Base-by-base conservation (phyloP, 30 jellyfish, hydroid and myxozoan genomes). In the Aurelia sp. region DNA sequence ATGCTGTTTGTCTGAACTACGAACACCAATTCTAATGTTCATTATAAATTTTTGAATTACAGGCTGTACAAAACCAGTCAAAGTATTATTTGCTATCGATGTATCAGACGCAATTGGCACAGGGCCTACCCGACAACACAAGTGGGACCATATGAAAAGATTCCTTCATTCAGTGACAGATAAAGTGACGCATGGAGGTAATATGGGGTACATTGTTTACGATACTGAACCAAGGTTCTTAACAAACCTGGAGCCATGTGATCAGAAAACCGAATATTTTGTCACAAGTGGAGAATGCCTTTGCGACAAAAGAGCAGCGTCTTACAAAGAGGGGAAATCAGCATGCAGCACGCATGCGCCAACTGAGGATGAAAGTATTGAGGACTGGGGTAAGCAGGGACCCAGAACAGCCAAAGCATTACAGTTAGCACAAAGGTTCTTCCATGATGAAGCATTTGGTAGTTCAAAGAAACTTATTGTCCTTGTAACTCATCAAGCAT, bases 351-450 rank as follows among this genome's bases (percentile, higher is more conserved):
- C 96, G 0, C 91, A 81, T 57, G 92, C 96, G 44, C 99, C 99
- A 11, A 86, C 98, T 17, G 70, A 51, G 27, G 89, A 78, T 17
- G 99, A 95, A 62, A 89, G 83, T 74, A 62, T 95, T 13, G 99
- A 95, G 84, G 99, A 95, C 85, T 95, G 94, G 96, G 99, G 99
- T 40, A 73, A 71, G 22, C 86, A 61, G 18, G 99, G 99, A 52
- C 99, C 99, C 7, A 76, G 99, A 57, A 90, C 99, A 17, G 99
- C 98, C 37, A 86, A 85, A 27, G 99, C 99, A 4, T 70, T 95
- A 60, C 85, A 80, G 57, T 73, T 69, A 74, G 99, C 99, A 23
- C 76, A 90, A 40, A 57, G 74, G 73, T 40, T 44, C 40, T 86
- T 95, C 84, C 55, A 62, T 0, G 86, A 90, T 27, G 82, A 86